Base-by-base conservation (phyloP, 2,113 vertebrate genomes). In the Sakesphorus luctuosus region DNA sequence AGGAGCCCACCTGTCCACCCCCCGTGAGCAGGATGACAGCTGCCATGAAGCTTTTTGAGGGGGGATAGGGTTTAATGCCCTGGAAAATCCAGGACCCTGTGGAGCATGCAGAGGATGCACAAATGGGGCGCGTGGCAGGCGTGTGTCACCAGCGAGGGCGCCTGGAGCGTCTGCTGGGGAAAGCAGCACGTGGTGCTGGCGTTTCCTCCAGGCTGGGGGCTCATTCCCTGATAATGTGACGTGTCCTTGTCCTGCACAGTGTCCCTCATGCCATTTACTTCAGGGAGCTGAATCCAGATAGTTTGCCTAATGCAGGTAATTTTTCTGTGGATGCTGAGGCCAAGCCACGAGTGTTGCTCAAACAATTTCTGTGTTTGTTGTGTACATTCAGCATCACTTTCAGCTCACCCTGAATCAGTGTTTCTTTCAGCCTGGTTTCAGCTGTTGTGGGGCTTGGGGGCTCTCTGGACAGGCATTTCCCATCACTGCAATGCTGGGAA, bases 341-440 rank as follows among this genome's bases (percentile, higher is more conserved):
- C 67, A 3, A 1, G 40, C 50, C 50, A 6, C 44, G 14, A 29
- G 5, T 2, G 25, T 4, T n/a, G 18, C 72, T 72, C 9, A 2
- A 3, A 13, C 31, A 10, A 21, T 29, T 24, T 16, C 24, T 4
- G 25, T 1, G 10, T 16, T 61, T 10, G 23, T 15, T 31, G 58
- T 5, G 15, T 15, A 7, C 4, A 0, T 33, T 12, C 66, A 9
- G 50, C 74, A 10, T 7, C 0, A 0, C 6, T n/a, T 55, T 26
- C 28, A 44, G 43, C 71, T 83, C 50, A 3, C 2, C 17, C 43
- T 8, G 31, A 31, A 7, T 28, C 26, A 10, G 25, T 1, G 26
- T 5, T 21, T 18, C 13, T 73, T 35, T 36, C 31, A 9, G 8
- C 25, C 11, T 2, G 16, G 49, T 4, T 69, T 55, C 26, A 68